Evolutionary conservation across 2,113 vertebrate genomes (phyloP).

Genomic region (Arizona elegans): DNA sequence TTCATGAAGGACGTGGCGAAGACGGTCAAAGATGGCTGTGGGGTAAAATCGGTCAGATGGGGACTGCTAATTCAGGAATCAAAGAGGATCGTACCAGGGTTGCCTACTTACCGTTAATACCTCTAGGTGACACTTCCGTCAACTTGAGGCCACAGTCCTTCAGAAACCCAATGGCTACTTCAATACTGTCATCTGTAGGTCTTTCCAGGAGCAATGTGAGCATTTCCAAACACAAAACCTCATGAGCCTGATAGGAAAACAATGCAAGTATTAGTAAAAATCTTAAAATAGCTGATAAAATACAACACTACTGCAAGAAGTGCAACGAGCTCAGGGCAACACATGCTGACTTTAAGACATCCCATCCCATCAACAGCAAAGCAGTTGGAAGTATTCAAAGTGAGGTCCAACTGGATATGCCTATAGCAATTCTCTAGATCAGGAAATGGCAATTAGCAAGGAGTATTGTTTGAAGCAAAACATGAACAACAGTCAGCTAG

Average conservation of each 20-base stretch:
- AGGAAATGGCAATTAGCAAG: background rate
- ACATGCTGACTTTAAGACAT: background rate
- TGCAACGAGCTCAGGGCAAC: background rate
- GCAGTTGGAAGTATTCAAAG: background rate
- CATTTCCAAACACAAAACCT: constrained; percentile 97
- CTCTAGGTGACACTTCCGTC: constrained; percentile 93
- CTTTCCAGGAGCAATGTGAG: constrained; percentile 94
- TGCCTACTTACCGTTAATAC: constrained; percentile 85
- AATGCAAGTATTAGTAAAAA: background rate
- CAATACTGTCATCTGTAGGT: constrained; percentile 96
- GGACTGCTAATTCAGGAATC: background rate
- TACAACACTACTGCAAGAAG: background rate
- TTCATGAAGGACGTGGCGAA: constrained; percentile 95
- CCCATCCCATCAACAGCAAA: background rate
- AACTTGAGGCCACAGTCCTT: constrained; percentile 97
- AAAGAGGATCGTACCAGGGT: background rate
- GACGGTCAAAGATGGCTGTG: constrained; percentile 95
- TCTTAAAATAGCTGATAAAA: background rate
- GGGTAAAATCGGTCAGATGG: constrained; percentile 30
- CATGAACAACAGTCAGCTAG: background rate
- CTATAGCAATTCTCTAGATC: background rate
- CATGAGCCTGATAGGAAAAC: constrained; percentile 81
- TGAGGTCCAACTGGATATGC: too few species aligned
- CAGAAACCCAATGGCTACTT: constrained; percentile 94
- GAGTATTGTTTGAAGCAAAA: background rate